These are phyloP conservation scores for Spheniscus mendiculus DNA, from an alignment of 2,113 vertebrate species.

Conservation along the genomic window DNA sequence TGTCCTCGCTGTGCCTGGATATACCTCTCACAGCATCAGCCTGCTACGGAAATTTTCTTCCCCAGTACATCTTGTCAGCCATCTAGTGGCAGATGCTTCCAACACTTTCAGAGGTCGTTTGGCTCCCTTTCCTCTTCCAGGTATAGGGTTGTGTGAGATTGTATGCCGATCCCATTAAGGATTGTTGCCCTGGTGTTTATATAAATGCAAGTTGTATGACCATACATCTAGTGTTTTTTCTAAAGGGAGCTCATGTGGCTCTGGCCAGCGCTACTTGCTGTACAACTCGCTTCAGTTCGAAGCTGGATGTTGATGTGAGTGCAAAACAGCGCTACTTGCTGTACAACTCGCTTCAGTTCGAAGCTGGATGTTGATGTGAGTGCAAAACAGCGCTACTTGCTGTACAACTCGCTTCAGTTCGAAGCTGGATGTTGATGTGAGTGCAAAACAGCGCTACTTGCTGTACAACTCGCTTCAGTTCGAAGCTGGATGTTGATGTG, in stretches of 20 bases:
- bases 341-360: neutral
- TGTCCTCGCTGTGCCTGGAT: neutral
- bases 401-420: neutral
- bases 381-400: neutral
- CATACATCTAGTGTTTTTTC: accelerated
- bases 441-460: neutral
- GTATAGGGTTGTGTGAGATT: neutral
- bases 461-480: neutral
- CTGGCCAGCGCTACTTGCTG: neutral
- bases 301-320: neutral
- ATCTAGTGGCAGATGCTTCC: neutral
- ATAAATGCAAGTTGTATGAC: neutral
- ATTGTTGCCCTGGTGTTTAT: neutral
- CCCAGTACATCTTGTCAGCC: neutral
- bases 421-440: neutral
- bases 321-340: neutral
- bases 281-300: neutral
- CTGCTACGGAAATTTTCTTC: neutral
- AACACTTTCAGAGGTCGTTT: accelerated
- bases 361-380: neutral
- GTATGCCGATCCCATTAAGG: accelerated
- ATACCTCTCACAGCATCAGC: accelerated
- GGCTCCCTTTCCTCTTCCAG: neutral
- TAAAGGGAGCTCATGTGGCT: neutral
- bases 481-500: neutral